Conservation (phyloP, 2,797 vertebrate species). For the Rhynchotus rufescens region DNA sequence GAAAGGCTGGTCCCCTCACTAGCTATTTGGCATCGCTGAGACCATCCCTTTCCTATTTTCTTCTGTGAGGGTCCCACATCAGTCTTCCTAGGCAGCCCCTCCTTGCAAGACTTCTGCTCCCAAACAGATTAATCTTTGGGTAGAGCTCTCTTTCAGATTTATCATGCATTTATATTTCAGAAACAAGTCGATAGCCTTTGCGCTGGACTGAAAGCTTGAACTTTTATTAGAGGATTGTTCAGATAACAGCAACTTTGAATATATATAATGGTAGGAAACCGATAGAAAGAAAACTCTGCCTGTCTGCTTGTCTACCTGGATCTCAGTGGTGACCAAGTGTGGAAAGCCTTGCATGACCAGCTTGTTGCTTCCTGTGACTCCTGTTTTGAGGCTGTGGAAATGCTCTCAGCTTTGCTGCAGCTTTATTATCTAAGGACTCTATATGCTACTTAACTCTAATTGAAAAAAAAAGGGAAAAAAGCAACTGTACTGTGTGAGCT, state of each 20-base stretch:
- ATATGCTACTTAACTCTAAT: constrained; percentile 50
- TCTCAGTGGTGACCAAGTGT: background rate
- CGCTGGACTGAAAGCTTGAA: background rate
- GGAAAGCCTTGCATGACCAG: background rate
- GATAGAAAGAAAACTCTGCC: background rate
- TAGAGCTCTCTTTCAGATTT: background rate
- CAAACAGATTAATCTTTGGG: background rate
- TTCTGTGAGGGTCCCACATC: background rate
- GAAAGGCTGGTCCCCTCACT: background rate
- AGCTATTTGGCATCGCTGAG: background rate
- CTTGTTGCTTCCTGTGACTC: constrained; percentile 30
- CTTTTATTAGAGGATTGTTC: constrained; percentile 33
- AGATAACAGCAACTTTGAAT: constrained; percentile 22
- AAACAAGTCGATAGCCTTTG: constrained; percentile 59
- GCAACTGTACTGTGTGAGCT: background rate
- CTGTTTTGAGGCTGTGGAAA: constrained; percentile 35
- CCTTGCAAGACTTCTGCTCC: background rate
- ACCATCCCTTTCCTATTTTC: background rate
- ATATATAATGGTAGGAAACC: background rate
- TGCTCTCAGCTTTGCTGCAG: background rate
- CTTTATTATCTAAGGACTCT: constrained; percentile 73
- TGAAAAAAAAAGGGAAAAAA: background rate
- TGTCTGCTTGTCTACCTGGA: constrained; percentile 12
- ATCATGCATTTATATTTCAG: background rate
- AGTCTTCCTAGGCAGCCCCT: background rate